phyloP scores from a whole-genome alignment of 2,113 vertebrate species.

The Emydura subglobosa region DNA sequence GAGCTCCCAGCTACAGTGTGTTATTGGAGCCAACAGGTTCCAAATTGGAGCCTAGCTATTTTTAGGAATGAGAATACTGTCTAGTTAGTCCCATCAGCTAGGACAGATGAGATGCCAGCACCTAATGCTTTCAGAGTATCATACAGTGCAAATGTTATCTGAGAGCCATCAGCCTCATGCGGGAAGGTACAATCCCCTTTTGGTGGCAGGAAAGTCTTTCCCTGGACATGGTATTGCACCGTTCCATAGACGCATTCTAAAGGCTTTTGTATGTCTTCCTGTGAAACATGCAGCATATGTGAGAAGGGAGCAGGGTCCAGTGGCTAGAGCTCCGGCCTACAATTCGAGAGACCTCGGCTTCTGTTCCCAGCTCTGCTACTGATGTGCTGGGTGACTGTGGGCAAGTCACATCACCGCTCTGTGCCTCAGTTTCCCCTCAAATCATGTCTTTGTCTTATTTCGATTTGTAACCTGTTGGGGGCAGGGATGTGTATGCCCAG shows the following conservation, averaged over 20 bases:
- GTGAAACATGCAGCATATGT: neutral
- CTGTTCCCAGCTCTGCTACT: neutral
- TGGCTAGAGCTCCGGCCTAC: neutral
- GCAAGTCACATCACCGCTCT: neutral
- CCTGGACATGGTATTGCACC: neutral
- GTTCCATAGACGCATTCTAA: rapidly evolving
- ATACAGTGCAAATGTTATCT: neutral
- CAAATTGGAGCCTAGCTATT: neutral
- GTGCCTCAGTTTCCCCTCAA: neutral
- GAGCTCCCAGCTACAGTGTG: rapidly evolving
- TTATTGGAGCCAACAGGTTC: neutral
- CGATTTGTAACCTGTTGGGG: neutral
- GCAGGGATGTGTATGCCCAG: neutral
- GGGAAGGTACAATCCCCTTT: neutral
- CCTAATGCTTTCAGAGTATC: rapidly evolving
- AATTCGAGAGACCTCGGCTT: neutral
- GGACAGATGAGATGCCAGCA: rapidly evolving
- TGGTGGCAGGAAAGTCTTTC: neutral
- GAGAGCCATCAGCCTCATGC: neutral
- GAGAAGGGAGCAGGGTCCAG: neutral
- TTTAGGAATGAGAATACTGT: neutral
- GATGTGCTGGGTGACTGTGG: neutral
- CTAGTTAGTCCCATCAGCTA: neutral
- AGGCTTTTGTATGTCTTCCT: neutral
- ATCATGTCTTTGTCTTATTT: neutral